phyloP scores from a whole-genome alignment of 2,797 vertebrate species.

The Carapus acus region DNA sequence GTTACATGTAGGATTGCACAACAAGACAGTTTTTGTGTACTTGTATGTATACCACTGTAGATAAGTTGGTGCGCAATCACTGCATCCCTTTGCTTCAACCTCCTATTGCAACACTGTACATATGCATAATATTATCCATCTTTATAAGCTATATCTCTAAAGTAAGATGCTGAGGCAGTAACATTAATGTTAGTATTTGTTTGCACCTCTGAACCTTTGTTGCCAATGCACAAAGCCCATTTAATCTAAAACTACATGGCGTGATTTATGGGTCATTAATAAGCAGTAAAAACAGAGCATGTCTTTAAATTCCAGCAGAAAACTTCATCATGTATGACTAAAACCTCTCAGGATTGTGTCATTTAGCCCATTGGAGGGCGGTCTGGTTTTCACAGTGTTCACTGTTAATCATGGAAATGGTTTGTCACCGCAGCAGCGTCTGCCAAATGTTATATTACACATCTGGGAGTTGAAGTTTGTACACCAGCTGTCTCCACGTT shows the following conservation, averaged over 20 bases:
- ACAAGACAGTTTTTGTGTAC: too few species aligned
- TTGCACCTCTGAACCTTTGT: too few species aligned
- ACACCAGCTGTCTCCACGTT: conserved; percentile 39
- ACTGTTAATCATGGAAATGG: conserved; percentile 31
- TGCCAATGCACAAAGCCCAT: background rate
- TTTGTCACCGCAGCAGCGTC: conserved; percentile 19
- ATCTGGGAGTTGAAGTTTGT: conserved; percentile 35
- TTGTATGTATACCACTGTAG: too few species aligned
- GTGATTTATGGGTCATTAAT: background rate
- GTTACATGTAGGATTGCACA: too few species aligned
- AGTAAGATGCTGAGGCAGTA: too few species aligned
- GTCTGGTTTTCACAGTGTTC: conserved; percentile 9
- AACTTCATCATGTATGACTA: background rate
- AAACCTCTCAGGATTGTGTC: conserved; percentile 4
- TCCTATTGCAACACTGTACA: too few species aligned
- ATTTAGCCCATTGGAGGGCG: conserved; percentile 3
- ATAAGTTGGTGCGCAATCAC: too few species aligned
- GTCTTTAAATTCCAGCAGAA: background rate
- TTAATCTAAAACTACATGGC: background rate
- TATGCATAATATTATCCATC: too few species aligned
- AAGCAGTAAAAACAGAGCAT: background rate
- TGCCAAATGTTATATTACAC: conserved; percentile 25
- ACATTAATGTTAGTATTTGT: too few species aligned
- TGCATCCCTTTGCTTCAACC: too few species aligned
- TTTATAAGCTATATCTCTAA: too few species aligned